phyloP scores from a whole-genome alignment of 2,888 invertebrate genomes.

The Villa cingulata region DNA sequence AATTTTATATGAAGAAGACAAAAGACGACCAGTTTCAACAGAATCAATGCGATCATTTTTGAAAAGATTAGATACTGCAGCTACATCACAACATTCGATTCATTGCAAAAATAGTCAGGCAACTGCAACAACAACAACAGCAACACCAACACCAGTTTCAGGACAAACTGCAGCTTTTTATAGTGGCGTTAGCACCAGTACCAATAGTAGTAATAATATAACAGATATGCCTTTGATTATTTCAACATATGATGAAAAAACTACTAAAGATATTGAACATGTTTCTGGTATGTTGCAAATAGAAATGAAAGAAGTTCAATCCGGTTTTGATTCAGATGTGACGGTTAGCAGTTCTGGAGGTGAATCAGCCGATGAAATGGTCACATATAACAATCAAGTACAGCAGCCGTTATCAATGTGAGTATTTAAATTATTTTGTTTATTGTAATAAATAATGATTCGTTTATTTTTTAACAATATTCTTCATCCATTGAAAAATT shows the following conservation, averaged over 20 bases:
- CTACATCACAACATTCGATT: constrained; percentile 25
- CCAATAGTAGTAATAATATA: constrained; percentile 15
- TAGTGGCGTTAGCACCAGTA: constrained; percentile 2
- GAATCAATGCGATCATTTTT: constrained; percentile 43
- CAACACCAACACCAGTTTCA: not conserved
- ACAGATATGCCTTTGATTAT: constrained; percentile 20
- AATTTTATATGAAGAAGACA: constrained; percentile 27
- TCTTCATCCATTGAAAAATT: too few species aligned
- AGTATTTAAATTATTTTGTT: constrained; percentile 37
- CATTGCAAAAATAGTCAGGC: constrained; percentile 16
- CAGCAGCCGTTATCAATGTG: constrained; percentile 67
- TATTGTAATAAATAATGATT: too few species aligned
- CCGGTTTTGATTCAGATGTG: constrained; percentile 78
- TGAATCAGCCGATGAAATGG: constrained; percentile 84
- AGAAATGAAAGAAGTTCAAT: constrained; percentile 59
- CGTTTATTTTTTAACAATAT: too few species aligned
- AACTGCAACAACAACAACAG: not conserved
- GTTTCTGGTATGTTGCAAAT: constrained; percentile 59
- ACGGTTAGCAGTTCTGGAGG: constrained; percentile 90
- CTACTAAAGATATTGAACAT: constrained; percentile 47
- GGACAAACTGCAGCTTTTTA: too few species aligned
- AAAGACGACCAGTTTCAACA: constrained; percentile 36
- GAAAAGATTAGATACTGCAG: constrained; percentile 27
- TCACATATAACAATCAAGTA: constrained; percentile 60
- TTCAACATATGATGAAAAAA: constrained; percentile 35